Evolutionary conservation across 2,888 invertebrate genomes (phyloP).

Genomic region (Cartodere bifasciata): DNA sequence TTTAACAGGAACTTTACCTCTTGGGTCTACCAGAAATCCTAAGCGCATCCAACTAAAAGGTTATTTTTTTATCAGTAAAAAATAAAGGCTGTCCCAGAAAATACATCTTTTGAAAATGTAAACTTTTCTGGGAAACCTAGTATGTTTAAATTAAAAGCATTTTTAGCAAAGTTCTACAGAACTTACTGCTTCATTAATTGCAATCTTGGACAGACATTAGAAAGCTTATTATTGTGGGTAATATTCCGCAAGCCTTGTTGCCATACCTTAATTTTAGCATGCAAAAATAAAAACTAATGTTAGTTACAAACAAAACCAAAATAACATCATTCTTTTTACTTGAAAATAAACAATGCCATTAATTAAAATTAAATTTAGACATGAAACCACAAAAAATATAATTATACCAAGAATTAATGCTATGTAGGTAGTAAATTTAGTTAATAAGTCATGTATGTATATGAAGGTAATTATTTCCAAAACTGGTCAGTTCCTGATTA

Average conservation of each 20-base stretch:
- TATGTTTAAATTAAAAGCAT: constrained; percentile 1
- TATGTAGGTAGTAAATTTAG: too few relatives aligned
- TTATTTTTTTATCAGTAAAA: background rate
- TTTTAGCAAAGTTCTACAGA: constrained; percentile 8
- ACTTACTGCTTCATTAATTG: constrained; percentile 99
- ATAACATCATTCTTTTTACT: too few relatives aligned
- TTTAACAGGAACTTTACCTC: constrained; percentile 93
- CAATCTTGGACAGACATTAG: constrained; percentile 89
- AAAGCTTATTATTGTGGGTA: constrained; percentile 93
- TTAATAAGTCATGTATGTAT: too few relatives aligned
- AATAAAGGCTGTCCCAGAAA: constrained; percentile 1
- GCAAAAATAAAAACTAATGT: constrained; percentile 26
- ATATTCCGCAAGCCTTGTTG: constrained; percentile 77
- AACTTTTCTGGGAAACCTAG: background rate
- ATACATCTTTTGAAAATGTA: background rate
- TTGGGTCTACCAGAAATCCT: constrained; percentile 84
- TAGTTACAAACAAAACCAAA: too few relatives aligned
- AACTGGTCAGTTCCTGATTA: too few relatives aligned
- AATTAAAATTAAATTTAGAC: too few relatives aligned
- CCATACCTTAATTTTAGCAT: constrained; percentile 64
- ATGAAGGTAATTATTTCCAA: too few relatives aligned
- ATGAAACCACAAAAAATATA: too few relatives aligned
- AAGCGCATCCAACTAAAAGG: constrained; percentile 91
- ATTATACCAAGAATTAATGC: too few relatives aligned
- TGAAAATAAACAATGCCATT: too few relatives aligned